Evolutionary conservation across 2,797 vertebrate genomes (phyloP).

Genomic region (Botia kubotai): DNA sequence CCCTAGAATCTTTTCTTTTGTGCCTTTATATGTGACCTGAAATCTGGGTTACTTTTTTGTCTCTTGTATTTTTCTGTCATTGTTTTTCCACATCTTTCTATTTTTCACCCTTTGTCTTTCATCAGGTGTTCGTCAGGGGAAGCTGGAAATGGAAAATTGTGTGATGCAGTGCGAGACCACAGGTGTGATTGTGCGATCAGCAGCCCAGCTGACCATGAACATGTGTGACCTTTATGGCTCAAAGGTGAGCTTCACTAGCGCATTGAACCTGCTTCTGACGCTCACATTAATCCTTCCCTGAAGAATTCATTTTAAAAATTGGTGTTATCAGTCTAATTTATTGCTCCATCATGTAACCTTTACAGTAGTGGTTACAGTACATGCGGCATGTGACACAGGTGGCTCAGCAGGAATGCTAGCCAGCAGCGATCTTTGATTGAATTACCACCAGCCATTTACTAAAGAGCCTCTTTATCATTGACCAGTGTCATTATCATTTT

Average conservation of each 20-base stretch:
- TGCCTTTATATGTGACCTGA: not conserved
- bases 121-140: constrained; percentile 87
- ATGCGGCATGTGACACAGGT: not conserved
- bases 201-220: constrained; percentile 88
- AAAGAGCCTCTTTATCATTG: constrained; percentile 7
- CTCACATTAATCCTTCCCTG: not conserved
- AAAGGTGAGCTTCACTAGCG: constrained; percentile 79
- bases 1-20: not conserved
- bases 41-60: not conserved
- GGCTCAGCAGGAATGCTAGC: not conserved
- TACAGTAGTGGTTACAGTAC: not conserved
- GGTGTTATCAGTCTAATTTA: not conserved
- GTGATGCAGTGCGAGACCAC: constrained; percentile 94
- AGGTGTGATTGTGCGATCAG: constrained; percentile 86
- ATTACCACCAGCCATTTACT: constrained; percentile 1
- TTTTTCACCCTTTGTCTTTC: constrained; percentile 36
- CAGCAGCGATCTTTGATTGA: constrained; percentile 14
- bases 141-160: constrained; percentile 90
- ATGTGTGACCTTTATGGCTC: constrained; percentile 94
- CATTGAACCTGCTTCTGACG: not conserved
- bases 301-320: not conserved
- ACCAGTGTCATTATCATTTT: constrained; percentile 16
- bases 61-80: not conserved
- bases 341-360: not conserved
- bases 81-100: not conserved